These are phyloP conservation scores for Tupaia tana DNA, from an alignment of 2,113 vertebrate species.

Conservation along the genomic window DNA sequence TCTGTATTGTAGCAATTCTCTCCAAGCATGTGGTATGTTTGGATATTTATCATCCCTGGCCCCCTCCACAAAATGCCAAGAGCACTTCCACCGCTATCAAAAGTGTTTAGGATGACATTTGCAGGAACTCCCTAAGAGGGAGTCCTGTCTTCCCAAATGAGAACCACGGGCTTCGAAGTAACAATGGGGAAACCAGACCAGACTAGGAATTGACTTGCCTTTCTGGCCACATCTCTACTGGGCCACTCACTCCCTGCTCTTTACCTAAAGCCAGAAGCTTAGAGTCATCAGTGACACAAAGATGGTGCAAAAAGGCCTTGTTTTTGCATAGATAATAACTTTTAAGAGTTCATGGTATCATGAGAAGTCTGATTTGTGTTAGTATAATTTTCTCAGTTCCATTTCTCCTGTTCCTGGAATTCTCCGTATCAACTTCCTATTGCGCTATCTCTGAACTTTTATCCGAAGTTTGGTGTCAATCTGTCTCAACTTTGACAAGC, in stretches of 20 bases:
- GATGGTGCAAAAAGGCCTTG: neutral
- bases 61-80: neutral
- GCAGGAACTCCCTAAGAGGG: neutral
- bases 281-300: neutral
- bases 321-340: neutral
- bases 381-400: neutral
- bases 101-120: neutral
- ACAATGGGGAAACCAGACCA: neutral
- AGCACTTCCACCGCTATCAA: neutral
- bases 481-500: neutral
- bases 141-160: neutral
- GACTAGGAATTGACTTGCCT: neutral
- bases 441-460: neutral
- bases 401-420: neutral
- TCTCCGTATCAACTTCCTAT: neutral
- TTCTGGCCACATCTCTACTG: neutral
- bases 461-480: neutral
- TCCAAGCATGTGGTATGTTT: neutral
- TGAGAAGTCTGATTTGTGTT: neutral
- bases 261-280: neutral
- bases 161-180: neutral
- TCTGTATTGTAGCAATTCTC: neutral
- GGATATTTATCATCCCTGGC: neutral
- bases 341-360: neutral
- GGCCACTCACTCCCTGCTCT: neutral